Conservation (phyloP, 2,113 vertebrate species). For the Melanotaenia duboulayi region DNA sequence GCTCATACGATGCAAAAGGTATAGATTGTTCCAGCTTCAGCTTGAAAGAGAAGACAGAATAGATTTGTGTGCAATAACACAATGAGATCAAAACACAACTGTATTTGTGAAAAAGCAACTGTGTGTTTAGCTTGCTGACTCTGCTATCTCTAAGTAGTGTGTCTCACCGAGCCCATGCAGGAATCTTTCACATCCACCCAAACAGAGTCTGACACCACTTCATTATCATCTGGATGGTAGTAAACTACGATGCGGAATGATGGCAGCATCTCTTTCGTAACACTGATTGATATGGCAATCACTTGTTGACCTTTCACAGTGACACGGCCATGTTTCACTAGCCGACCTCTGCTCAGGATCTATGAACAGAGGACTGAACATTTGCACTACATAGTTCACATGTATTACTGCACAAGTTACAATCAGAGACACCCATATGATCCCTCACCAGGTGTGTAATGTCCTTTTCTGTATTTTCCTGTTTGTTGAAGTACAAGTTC, state of each 20-base stretch:
- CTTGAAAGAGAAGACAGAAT: slow-evolving; percentile 36
- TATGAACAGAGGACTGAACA: neutral
- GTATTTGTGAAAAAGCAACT: neutral
- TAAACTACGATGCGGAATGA: slow-evolving; percentile 82
- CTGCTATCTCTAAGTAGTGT: neutral
- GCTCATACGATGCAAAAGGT: neutral
- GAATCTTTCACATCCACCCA: slow-evolving; percentile 80
- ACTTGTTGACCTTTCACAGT: slow-evolving; percentile 50
- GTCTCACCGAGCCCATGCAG: slow-evolving; percentile 80
- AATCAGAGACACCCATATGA: neutral
- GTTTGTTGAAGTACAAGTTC: slow-evolving; percentile 55
- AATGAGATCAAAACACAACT: neutral
- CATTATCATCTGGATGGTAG: slow-evolving; percentile 64
- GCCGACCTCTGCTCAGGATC: slow-evolving; percentile 79
- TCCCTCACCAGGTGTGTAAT: slow-evolving; percentile 83
- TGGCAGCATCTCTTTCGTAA: slow-evolving; percentile 74
- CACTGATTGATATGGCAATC: slow-evolving; percentile 27
- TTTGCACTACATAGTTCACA: too few relatives aligned
- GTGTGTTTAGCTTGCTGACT: neutral
- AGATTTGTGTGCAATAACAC: neutral
- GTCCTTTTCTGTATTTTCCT: slow-evolving; percentile 5
- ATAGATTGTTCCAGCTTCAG: slow-evolving; percentile 54
- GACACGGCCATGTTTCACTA: slow-evolving; percentile 61
- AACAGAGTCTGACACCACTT: slow-evolving; percentile 85
- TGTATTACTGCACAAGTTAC: too few relatives aligned